Percentiles rank a stretch among this genome's conserved stretches.
These are phyloP conservation scores for Lanius ludovicianus DNA, from an alignment of 2,113 vertebrate species.

Conservation along the genomic window DNA sequence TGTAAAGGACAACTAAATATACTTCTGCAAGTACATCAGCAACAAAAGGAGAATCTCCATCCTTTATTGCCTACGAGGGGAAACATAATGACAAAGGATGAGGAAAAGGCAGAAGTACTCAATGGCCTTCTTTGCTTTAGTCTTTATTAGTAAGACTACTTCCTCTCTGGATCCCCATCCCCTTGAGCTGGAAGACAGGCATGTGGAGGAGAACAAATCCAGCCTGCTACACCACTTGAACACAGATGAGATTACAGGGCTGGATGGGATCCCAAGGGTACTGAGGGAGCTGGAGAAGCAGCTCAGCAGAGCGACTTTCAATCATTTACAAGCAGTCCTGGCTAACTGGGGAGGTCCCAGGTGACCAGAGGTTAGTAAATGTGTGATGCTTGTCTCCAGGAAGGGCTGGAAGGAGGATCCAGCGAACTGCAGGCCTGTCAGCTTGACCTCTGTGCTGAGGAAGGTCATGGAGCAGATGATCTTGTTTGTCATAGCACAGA, in stretches of 20 bases:
- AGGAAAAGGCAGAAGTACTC: background rate
- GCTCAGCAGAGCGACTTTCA: background rate
- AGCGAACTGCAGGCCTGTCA: background rate
- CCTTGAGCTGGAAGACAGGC: background rate
- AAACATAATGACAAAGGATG: background rate
- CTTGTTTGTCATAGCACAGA: background rate
- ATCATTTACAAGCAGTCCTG: background rate
- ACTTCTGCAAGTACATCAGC: background rate
- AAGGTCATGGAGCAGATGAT: background rate
- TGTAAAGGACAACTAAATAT: background rate
- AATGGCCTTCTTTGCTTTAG: background rate
- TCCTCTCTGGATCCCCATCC: background rate
- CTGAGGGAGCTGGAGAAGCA: background rate
- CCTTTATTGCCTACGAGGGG: background rate
- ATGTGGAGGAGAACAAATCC: background rate
- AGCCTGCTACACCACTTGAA: background rate
- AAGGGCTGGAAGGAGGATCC: background rate
- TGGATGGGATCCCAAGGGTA: background rate
- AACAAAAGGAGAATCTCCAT: background rate
- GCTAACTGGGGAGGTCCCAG: background rate
- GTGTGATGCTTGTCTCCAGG: background rate
- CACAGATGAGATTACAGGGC: background rate
- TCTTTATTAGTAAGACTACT: background rate
- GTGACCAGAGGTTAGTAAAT: background rate
- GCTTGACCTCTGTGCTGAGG: background rate